Base-by-base conservation (phyloP, 1,140 invertebrate species). In the Saxidomus purpurata region DNA sequence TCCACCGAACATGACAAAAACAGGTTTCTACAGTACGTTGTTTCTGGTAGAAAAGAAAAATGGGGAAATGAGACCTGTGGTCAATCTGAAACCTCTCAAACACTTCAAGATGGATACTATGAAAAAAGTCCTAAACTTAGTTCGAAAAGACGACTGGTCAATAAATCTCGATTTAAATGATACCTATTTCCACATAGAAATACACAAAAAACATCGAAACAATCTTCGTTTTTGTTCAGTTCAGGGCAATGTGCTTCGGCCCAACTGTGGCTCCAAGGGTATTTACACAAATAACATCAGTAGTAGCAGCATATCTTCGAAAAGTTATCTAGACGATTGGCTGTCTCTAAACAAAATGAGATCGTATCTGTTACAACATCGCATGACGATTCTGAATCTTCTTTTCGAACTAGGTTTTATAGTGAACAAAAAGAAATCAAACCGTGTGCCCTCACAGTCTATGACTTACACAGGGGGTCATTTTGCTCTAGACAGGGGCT, bases 41-140 rank as follows among this genome's bases (percentile, higher is more conserved):
- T 88, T 86, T 61, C 74, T 86, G 0, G 59, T 77, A 3, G 28
- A 52, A 11, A 90, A 86, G 55, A 90, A 90, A 67, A 80, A 63
- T 38, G 59, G 59, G 47, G 61, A 85, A 77, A 47, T 89, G 59
- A 77, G 88, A 80, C 71, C 83, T 0, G 55, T 90, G 1, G 67
- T 90, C 47, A 90, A 90, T 49, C 59, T 90, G n/a, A 90, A 85
- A 52, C 67, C 81, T 17, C 74, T 90, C 8, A 90, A 43, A 47
- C 47, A 89, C 38, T 89, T 89, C 80, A 89, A 89, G 49, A 89
- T 89, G 87, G 87, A 83, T 47, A 89, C 43, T 19, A 38, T 89
- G 43, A 47, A n/a, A 79, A 80, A 80, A 59, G 86, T 69, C n/a
- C 28, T 81, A 59, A 55, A 76, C 55, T 34, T 83, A 81, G 79